Evolutionary conservation across 2,113 vertebrate species (phyloP).

Genomic region (Hepsetus odoe): DNA sequence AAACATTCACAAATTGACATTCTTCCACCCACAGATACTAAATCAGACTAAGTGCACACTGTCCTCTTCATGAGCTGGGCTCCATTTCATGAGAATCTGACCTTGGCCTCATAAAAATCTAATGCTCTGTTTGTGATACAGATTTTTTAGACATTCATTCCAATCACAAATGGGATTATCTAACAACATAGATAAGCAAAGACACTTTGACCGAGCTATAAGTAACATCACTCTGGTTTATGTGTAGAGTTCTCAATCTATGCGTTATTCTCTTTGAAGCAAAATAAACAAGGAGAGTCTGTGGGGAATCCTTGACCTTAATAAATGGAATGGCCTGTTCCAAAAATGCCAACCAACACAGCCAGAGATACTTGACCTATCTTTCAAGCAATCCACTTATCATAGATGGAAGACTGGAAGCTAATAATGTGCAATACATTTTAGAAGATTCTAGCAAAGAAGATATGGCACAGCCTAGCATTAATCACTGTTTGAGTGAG

Average conservation of each 20-base stretch:
- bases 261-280: slow-evolving; percentile 33
- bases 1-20: slow-evolving; percentile 33
- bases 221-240: slow-evolving; percentile 25
- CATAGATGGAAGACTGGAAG: slow-evolving; percentile 13
- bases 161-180: slow-evolving; percentile 31
- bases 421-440: slow-evolving; percentile 11
- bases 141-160: slow-evolving; percentile 38
- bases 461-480: background rate
- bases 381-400: slow-evolving; percentile 32
- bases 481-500: background rate
- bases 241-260: slow-evolving; percentile 33
- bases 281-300: slow-evolving; percentile 44
- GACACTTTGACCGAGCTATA: slow-evolving; percentile 24
- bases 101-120: slow-evolving; percentile 62
- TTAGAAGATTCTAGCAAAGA: slow-evolving; percentile 1
- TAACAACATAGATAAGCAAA: slow-evolving; percentile 14
- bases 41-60: slow-evolving; percentile 33
- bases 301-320: slow-evolving; percentile 40
- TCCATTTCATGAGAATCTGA: slow-evolving; percentile 70
- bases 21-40: slow-evolving; percentile 43
- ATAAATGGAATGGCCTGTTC: slow-evolving; percentile 29
- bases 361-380: slow-evolving; percentile 2
- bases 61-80: slow-evolving; percentile 50
- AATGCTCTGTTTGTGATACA: slow-evolving; percentile 19
- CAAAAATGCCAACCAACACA: slow-evolving; percentile 31